phyloP scores from a whole-genome alignment of 2,113 vertebrate species.

The Ivindomyrus marchei region DNA sequence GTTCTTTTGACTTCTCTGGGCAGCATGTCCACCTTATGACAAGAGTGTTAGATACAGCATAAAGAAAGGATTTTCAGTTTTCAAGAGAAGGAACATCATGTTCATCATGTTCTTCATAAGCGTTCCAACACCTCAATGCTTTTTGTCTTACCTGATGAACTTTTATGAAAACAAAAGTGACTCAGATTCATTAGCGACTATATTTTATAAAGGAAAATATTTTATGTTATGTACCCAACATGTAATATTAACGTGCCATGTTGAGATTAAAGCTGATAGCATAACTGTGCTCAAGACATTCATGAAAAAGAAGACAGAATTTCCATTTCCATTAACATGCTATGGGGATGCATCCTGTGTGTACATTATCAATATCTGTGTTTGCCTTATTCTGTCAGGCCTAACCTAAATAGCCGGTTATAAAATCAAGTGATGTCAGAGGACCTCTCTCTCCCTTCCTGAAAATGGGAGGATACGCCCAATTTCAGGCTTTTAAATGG shows the following conservation, averaged over 20 bases:
- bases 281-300: constrained; percentile 12
- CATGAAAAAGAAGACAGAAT: constrained; percentile 7
- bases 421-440: constrained; percentile 23
- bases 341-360: constrained; percentile 17
- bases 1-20: background rate
- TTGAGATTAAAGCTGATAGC: background rate
- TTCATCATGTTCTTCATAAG: background rate
- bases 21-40: background rate
- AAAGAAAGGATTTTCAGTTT: background rate
- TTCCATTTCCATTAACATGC: constrained; percentile 10
- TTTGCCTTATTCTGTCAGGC: constrained; percentile 19
- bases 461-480: background rate
- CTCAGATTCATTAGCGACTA: background rate
- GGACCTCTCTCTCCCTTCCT: background rate
- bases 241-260: background rate
- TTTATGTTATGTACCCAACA: background rate
- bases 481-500: constrained; percentile 17
- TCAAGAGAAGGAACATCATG: background rate
- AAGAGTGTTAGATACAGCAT: background rate
- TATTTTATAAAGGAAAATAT: background rate
- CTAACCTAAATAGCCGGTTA: constrained; percentile 19
- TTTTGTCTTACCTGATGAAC: background rate
- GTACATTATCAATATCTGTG: constrained; percentile 18
- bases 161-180: background rate
- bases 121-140: background rate